Conservation (phyloP, 2,113 vertebrate genomes). For the Amblyopsis rosae region DNA sequence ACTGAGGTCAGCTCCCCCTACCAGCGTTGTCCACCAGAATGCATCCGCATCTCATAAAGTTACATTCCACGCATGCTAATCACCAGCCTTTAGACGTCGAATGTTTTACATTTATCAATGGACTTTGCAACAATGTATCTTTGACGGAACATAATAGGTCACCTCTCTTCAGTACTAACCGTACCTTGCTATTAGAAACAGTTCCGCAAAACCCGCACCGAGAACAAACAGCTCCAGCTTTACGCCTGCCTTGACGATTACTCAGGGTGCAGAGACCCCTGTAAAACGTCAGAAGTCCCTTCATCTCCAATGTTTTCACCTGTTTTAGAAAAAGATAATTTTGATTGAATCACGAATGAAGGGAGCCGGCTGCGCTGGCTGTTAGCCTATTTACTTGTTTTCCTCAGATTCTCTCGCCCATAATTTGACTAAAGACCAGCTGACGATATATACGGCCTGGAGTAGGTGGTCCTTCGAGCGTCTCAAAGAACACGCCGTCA, state of each 20-base stretch:
- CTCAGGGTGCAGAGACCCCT: constrained; percentile 56
- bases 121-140: constrained; percentile 12
- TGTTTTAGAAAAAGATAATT: not conserved
- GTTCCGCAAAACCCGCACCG: constrained; percentile 71
- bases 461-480: constrained; percentile 39
- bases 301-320: constrained; percentile 56
- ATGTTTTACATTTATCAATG: not conserved
- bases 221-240: constrained; percentile 53
- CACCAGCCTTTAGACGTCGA: too few relatives aligned
- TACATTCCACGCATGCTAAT: too few relatives aligned
- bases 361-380: constrained; percentile 49
- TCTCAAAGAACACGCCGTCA: constrained; percentile 22
- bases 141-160: constrained; percentile 7
- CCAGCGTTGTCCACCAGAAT: too few relatives aligned
- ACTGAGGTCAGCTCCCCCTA: too few relatives aligned
- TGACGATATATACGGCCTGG: constrained; percentile 45
- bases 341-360: not conserved
- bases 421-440: constrained; percentile 37
- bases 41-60: too few relatives aligned
- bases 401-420: not conserved
- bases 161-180: constrained; percentile 16
- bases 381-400: constrained; percentile 11
- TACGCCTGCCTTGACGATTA: constrained; percentile 56
- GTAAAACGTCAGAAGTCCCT: constrained; percentile 56
- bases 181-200: constrained; percentile 66